phyloP scores from a whole-genome alignment of 1,140 invertebrate species.

The Triops longicaudatus region DNA sequence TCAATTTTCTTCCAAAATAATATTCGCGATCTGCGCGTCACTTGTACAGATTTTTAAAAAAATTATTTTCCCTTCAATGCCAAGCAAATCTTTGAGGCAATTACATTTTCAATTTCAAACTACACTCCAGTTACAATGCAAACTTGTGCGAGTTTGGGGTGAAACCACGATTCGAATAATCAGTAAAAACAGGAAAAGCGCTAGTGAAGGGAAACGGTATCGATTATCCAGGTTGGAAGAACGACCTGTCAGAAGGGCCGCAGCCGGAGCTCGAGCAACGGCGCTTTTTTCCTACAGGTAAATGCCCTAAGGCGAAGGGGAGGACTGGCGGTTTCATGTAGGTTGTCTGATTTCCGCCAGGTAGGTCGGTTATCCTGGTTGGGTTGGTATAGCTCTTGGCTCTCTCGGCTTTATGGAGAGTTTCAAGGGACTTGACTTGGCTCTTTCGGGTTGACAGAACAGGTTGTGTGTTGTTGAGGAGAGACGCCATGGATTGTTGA shows the following conservation, averaged over 20 bases:
- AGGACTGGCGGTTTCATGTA: not conserved
- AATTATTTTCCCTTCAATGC: too few relatives aligned
- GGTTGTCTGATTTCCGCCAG: not conserved
- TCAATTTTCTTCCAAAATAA: not conserved
- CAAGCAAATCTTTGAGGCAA: too few relatives aligned
- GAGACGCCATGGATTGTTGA: slow-evolving; percentile 11
- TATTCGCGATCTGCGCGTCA: too few relatives aligned
- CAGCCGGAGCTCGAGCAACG: not conserved
- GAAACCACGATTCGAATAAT: not conserved
- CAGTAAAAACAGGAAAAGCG: not conserved
- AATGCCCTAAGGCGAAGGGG: not conserved
- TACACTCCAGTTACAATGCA: too few relatives aligned
- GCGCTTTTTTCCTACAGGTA: not conserved
- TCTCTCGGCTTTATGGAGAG: not conserved
- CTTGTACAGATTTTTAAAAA: too few relatives aligned
- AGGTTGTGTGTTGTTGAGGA: not conserved
- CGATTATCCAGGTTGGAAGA: not conserved
- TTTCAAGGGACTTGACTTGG: not conserved
- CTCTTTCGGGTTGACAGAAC: not conserved
- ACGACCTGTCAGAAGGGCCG: not conserved
- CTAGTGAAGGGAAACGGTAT: slow-evolving; percentile 5
- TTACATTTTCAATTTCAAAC: too few relatives aligned
- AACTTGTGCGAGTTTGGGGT: not conserved
- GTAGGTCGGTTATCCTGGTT: slow-evolving; percentile 8
- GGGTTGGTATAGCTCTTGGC: too few relatives aligned